phyloP scores from a whole-genome alignment of 2,888 invertebrate species.

The Scaptomyza polygonia region DNA sequence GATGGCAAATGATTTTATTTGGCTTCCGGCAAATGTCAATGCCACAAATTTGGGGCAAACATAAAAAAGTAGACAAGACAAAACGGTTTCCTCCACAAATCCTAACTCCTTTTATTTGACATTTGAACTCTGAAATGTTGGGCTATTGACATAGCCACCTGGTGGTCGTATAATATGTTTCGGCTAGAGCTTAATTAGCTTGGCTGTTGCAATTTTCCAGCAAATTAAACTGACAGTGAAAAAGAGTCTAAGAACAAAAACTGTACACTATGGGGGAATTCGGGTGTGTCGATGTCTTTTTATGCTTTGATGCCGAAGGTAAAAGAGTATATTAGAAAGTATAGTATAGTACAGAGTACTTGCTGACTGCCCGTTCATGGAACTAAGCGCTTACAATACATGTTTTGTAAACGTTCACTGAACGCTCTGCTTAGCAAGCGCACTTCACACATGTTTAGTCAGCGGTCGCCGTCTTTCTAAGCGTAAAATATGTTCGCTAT shows the following conservation, averaged over 20 bases:
- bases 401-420: no score
- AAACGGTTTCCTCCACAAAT: background rate
- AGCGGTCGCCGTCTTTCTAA: no score
- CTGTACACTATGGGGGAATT: constrained; percentile 18
- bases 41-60: constrained; percentile 72
- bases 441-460: no score
- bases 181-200: constrained; percentile 66
- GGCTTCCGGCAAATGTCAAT: constrained; percentile 78
- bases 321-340: background rate
- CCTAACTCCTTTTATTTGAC: background rate
- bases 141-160: constrained; percentile 59
- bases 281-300: background rate
- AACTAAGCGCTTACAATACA: no score
- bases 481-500: no score
- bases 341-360: no score
- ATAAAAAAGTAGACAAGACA: constrained; percentile 32
- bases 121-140: constrained; percentile 37
- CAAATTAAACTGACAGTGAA: constrained; percentile 63
- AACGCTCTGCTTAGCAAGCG: no score
- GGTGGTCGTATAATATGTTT: constrained; percentile 66
- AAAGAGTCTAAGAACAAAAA: background rate
- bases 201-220: constrained; percentile 69
- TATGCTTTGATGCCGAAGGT: background rate
- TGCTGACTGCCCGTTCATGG: no score
- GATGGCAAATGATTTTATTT: constrained; percentile 74